Evolutionary conservation across 2,888 invertebrate genomes (phyloP).

Genomic region (Bruchidius siliquastri): DNA sequence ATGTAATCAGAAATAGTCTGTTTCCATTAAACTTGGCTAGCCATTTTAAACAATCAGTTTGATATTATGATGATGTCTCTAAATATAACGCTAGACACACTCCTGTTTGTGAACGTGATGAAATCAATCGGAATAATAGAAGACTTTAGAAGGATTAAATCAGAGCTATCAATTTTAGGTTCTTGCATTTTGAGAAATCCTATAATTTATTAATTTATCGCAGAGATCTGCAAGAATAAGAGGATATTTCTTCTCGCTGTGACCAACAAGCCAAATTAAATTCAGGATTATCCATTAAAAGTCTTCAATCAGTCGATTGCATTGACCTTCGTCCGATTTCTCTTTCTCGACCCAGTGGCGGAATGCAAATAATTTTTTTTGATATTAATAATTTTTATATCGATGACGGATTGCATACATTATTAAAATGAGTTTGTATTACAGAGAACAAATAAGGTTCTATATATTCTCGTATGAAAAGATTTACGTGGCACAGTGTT

Average conservation of each 20-base stretch:
- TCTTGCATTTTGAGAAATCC: too few relatives aligned
- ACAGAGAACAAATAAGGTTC: not conserved
- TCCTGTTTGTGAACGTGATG: too few relatives aligned
- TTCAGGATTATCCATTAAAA: conserved; percentile 14
- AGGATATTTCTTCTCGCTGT: conserved; percentile 8
- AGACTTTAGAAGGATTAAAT: too few relatives aligned
- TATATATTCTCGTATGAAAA: too few relatives aligned
- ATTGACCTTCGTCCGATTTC: not conserved
- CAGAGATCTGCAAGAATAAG: conserved; percentile 5
- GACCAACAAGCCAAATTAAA: conserved; percentile 14
- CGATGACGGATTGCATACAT: not conserved
- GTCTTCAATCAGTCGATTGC: not conserved
- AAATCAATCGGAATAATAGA: too few relatives aligned
- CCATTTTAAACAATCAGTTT: too few relatives aligned
- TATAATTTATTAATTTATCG: not conserved
- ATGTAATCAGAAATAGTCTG: too few relatives aligned
- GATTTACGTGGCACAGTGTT: too few relatives aligned
- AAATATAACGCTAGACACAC: too few relatives aligned
- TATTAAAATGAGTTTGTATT: not conserved
- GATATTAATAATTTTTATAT: not conserved
- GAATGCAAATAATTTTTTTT: not conserved
- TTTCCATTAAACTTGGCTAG: too few relatives aligned
- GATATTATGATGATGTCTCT: too few relatives aligned
- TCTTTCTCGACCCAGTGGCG: not conserved
- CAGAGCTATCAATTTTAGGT: too few relatives aligned